Base-by-base conservation (phyloP, 2,888 invertebrate genomes). In the Acanthosepion pharaonis region DNA sequence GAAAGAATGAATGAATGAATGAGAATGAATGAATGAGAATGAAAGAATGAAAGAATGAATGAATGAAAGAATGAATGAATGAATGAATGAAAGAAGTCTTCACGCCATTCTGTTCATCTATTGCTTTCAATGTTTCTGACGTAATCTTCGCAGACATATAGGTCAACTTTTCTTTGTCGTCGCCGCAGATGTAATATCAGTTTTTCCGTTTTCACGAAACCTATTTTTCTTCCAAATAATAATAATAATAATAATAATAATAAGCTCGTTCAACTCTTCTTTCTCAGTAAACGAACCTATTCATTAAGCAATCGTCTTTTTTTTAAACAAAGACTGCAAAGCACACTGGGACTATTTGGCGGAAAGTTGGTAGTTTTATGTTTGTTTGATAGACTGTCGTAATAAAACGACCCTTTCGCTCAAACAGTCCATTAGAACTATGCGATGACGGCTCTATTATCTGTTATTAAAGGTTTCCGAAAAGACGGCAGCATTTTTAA, bases 381-480 rank as follows among this genome's bases (percentile, higher is more conserved):
- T 78, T 78, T 78, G n/a, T 78, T 78, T 78, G n/a, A 78, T 33
- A 33, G 33, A 18, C 11, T 9, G 33, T 15, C 18, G 78, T 78
- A 78, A 78, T 78, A 78, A 78, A 78, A 78, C 78, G n/a, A 78
- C n/a, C 78, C 78, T n/a, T 78, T 78, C n/a, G n/a, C 11, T n/a
- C 15, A 78, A 78, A 78, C 33, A 33, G 78, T 78, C 78, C 78
- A 78, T 78, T 78, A 78, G 78, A 33, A 78, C 78, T 33, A n/a
- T 15, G 78, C 78, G 78, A 33, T 78, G 78, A 78, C 78, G 33
- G n/a, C 33, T 78, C 78, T 78, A 78, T 78, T 78, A 78, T n/a
- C 78, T 78, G 78, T 78, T 78, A 78, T 78, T 78, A 78, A 78
- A 78, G n/a, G n/a, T 78, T 33, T n/a, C n/a, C n/a, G 33, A 78